Conservation (phyloP, 2,113 vertebrate species). For the Suncus etruscus region DNA sequence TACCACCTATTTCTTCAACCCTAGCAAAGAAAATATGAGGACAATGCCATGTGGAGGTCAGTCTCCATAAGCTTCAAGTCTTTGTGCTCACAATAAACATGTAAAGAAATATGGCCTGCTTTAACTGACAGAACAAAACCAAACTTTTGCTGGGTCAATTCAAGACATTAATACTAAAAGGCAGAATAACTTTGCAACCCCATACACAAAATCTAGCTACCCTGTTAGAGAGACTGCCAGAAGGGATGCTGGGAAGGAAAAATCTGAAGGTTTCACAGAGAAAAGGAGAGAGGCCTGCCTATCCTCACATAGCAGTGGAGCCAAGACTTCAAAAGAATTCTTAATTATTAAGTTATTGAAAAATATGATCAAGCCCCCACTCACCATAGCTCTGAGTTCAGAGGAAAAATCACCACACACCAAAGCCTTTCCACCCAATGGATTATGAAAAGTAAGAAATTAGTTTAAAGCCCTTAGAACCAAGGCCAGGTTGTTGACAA, state of each 20-base stretch:
- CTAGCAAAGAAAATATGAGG: not conserved
- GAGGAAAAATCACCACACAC: not conserved
- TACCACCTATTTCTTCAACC: not conserved
- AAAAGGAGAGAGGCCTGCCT: not conserved
- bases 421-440: constrained; percentile 4
- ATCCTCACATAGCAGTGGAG: not conserved
- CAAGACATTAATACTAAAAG: constrained; percentile 7
- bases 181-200: not conserved
- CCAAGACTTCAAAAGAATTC: not conserved
- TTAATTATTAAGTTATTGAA: not conserved
- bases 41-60: not conserved
- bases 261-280: not conserved
- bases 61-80: not conserved
- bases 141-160: not conserved
- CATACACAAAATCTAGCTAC: not conserved
- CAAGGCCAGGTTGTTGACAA: not conserved
- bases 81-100: not conserved
- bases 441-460: not conserved
- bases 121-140: not conserved
- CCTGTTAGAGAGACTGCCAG: not conserved
- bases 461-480: not conserved
- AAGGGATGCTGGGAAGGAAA: not conserved
- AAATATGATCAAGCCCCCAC: too few species aligned
- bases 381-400: too few species aligned
- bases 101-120: not conserved